These are phyloP conservation scores for Pogonomyrmex californicus DNA, from an alignment of 1,140 invertebrate species.

Conservation along the genomic window DNA sequence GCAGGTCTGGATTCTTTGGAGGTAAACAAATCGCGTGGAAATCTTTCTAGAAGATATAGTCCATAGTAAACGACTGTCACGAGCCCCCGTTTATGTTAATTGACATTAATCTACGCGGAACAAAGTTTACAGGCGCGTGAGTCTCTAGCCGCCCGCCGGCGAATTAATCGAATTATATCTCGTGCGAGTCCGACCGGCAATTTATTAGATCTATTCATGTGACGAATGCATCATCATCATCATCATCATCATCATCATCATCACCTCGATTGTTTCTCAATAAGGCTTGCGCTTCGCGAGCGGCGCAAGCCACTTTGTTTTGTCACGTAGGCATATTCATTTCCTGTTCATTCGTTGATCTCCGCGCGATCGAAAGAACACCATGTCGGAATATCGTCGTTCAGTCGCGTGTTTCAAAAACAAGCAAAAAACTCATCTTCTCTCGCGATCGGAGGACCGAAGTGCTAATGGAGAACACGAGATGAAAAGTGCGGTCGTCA, in stretches of 20 bases:
- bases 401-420: neutral
- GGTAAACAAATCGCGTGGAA: conserved; percentile 19
- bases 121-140: conserved; percentile 19
- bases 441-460: neutral
- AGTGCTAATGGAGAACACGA: conserved; percentile 35
- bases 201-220: conserved; percentile 53
- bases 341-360: neutral
- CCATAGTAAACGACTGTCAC: conserved; percentile 23
- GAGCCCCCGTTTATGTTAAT: conserved; percentile 46
- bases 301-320: neutral
- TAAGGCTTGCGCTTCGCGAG: neutral
- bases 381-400: neutral
- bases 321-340: conserved; percentile 5
- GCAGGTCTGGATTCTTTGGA: neutral
- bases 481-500: conserved; percentile 37
- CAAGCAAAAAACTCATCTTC: conserved; percentile 46
- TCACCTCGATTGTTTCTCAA: conserved; percentile 34
- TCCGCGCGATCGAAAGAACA: conserved; percentile 4
- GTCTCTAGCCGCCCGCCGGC: neutral
- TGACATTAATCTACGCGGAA: conserved; percentile 49
- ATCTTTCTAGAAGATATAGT: neutral
- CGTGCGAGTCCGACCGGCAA: neutral
- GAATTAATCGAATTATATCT: conserved; percentile 63
- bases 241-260: neutral
- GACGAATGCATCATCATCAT: conserved; percentile 36